A percentile compares a stretch with the other conserved stretches of the same genome.
These are phyloP conservation scores for Sanderia malayensis DNA, from an alignment of 30 jellyfish, hydroid and myxozoan genomes.

Conservation along the genomic window DNA sequence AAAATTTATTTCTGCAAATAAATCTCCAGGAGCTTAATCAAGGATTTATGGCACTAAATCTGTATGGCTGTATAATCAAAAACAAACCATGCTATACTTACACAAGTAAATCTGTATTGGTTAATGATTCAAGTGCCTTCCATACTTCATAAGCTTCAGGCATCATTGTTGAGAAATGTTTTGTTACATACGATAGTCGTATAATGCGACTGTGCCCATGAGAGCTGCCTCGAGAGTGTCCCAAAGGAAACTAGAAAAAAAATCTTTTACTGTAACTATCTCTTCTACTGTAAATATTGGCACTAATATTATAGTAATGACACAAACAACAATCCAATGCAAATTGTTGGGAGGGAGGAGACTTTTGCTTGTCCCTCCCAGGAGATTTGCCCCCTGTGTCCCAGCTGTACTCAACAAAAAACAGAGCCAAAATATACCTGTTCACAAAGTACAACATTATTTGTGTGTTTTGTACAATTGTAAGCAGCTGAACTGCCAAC, in stretches of 20 bases:
- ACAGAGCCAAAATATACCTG: constrained; percentile 38
- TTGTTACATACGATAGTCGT: constrained; percentile 48
- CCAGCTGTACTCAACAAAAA: no score
- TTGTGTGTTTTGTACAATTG: constrained; percentile 38
- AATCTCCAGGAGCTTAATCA: no score
- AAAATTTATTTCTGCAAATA: no score
- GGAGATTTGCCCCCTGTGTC: no score
- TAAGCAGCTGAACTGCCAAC: constrained; percentile 76
- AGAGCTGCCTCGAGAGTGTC: constrained; percentile 87
- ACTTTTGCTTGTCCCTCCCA: no score
- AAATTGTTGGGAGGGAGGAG: no score
- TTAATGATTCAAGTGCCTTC: constrained; percentile 39
- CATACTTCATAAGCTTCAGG: constrained; percentile 64
- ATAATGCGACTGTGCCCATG: constrained; percentile 83
- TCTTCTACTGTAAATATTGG: no score
- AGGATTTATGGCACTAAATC: no score
- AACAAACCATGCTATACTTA: constrained; percentile 9
- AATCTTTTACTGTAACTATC: no score
- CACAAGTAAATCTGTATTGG: constrained; percentile 40
- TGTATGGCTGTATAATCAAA: no score
- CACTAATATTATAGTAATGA: no score
- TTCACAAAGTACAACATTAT: constrained; percentile 58
- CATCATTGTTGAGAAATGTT: constrained; percentile 50
- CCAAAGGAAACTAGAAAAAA: constrained; percentile 70
- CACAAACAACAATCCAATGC: no score